Conservation (phyloP, 2,113 vertebrate genomes). For the Thymallus thymallus region DNA sequence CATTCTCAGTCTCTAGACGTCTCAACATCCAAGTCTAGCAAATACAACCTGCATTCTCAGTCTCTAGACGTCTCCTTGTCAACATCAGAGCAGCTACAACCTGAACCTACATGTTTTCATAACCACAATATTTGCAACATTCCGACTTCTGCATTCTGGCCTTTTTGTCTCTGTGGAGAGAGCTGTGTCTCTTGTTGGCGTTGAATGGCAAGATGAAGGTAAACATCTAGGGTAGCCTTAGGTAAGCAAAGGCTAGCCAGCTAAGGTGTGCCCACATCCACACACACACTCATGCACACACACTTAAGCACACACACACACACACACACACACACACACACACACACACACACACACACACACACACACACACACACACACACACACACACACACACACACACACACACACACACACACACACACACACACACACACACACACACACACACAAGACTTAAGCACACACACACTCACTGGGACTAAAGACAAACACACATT, state of each 20-base stretch:
- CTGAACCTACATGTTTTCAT: slow-evolving; percentile 38
- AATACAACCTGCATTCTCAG: slow-evolving; percentile 53
- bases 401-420: slow-evolving; percentile 23
- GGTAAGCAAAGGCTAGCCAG: slow-evolving; percentile 69
- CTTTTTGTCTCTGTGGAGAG: not conserved
- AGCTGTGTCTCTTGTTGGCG: slow-evolving; percentile 7
- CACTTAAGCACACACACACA: slow-evolving; percentile 18
- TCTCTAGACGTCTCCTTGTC: slow-evolving; percentile 39
- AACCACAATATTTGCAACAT: slow-evolving; percentile 62
- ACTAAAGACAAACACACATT: slow-evolving; percentile 81
- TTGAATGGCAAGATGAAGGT: slow-evolving; percentile 40
- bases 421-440: not conserved
- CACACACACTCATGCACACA: slow-evolving; percentile 14
- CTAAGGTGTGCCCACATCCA: slow-evolving; percentile 60
- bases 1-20: slow-evolving; percentile 46
- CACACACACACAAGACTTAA: slow-evolving; percentile 13
- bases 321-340: not conserved
- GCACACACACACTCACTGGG: slow-evolving; percentile 62
- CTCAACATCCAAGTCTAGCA: no score
- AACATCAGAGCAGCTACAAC: slow-evolving; percentile 37
- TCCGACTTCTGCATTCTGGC: slow-evolving; percentile 35
- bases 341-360: slow-evolving; percentile 22
- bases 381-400: slow-evolving; percentile 29
- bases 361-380: slow-evolving; percentile 75
- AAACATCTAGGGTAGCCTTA: slow-evolving; percentile 51